Percentiles rank a stretch among this genome's conserved stretches.
These are phyloP conservation scores for Pterobdella sp. DNA, from an alignment of 2,888 invertebrate species.

Conservation along the genomic window DNA sequence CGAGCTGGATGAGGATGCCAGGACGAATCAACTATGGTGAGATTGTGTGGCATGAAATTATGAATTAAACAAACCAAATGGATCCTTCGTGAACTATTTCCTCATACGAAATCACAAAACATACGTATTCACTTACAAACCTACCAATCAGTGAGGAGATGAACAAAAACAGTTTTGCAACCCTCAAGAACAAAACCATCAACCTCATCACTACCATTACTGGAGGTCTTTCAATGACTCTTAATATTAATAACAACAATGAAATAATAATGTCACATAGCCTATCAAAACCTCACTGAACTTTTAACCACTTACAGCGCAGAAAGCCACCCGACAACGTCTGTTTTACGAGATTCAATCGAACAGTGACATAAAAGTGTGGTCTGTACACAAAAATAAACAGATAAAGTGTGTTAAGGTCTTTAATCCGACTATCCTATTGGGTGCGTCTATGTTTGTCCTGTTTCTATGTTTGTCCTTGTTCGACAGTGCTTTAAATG, in stretches of 20 bases:
- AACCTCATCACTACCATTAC: not conserved
- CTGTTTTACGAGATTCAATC: slow-evolving; percentile 28
- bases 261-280: not conserved
- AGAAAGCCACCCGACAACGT: slow-evolving; percentile 1
- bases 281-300: not conserved
- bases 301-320: not conserved
- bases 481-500: not conserved
- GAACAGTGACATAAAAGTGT: slow-evolving; percentile 27
- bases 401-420: slow-evolving; percentile 23
- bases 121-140: not conserved
- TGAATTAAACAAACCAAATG: too few species aligned
- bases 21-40: too few species aligned
- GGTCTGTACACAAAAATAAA: slow-evolving; percentile 4
- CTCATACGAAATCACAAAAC: too few species aligned
- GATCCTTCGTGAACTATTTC: too few species aligned
- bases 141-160: not conserved
- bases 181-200: slow-evolving; percentile 6
- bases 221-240: not conserved
- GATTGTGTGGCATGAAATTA: too few species aligned
- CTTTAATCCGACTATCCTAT: slow-evolving; percentile 27
- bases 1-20: too few species aligned
- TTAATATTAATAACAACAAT: too few species aligned
- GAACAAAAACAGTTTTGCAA: not conserved
- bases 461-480: too few species aligned
- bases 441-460: slow-evolving; percentile 4